Conservation (phyloP, 2,888 invertebrate genomes). For the Dryomyza anilis region DNA sequence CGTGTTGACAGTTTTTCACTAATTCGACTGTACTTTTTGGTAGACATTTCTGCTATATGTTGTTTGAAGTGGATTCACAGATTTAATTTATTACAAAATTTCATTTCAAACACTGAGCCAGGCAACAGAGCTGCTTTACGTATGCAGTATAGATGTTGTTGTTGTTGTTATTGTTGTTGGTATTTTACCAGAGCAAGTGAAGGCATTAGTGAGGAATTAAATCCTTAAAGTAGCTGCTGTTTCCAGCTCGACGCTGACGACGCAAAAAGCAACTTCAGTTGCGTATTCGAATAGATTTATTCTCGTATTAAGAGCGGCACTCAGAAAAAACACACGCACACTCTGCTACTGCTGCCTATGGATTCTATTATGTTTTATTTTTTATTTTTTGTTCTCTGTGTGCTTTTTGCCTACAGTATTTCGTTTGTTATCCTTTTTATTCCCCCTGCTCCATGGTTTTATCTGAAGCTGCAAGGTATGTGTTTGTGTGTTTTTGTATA, state of each 20-base stretch:
- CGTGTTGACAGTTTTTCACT: too few relatives aligned
- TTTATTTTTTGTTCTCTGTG: too few relatives aligned
- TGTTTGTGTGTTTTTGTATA: neutral
- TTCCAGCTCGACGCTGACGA: neutral
- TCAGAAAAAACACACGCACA: neutral
- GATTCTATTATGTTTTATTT: too few relatives aligned
- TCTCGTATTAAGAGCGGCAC: conserved; percentile 10
- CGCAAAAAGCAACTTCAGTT: conserved; percentile 12
- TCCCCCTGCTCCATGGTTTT: too few relatives aligned
- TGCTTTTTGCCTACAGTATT: too few relatives aligned
- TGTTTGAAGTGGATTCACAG: neutral
- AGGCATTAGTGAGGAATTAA: conserved; percentile 20
- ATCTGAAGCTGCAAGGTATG: neutral
- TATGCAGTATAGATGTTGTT: too few relatives aligned
- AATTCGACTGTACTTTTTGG: too few relatives aligned
- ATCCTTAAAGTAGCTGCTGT: conserved; percentile 22
- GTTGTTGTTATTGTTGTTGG: too few relatives aligned
- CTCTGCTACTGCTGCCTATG: too few relatives aligned
- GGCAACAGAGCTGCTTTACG: too few relatives aligned
- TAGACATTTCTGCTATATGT: too few relatives aligned
- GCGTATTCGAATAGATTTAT: conserved; percentile 21
- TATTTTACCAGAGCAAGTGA: neutral
- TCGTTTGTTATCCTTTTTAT: too few relatives aligned
- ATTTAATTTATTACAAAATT: neutral
- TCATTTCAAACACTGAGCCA: neutral